Conservation (phyloP, 2,888 invertebrate species). For the Liodrosophila aerea region DNA sequence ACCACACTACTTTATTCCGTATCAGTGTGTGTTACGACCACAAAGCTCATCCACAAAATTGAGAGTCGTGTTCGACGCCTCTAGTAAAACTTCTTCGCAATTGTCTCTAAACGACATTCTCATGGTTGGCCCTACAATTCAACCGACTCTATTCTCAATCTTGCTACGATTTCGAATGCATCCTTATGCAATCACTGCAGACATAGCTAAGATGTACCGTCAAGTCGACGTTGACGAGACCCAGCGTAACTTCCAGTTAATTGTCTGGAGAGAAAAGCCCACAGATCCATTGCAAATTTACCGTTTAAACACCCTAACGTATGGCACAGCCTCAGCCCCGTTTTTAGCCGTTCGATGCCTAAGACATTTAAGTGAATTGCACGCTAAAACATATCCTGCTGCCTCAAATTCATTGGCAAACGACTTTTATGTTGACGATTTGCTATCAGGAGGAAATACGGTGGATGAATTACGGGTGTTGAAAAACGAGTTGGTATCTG, state of each 20-base stretch:
- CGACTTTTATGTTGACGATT: slow-evolving; percentile 1
- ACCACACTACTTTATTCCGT: too few relatives aligned
- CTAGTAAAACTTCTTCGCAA: background rate
- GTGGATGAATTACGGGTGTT: background rate
- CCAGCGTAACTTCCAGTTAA: slow-evolving; percentile 10
- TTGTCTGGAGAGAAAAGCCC: slow-evolving; percentile 6
- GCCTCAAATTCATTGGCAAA: background rate
- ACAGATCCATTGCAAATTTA: too few relatives aligned
- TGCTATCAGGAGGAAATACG: background rate
- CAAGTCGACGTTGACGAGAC: slow-evolving; percentile 9
- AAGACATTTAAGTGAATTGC: slow-evolving; percentile 5
- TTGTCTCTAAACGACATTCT: slow-evolving; percentile 20
- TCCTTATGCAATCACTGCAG: background rate
- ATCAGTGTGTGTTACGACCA: background rate
- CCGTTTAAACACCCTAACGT: background rate
- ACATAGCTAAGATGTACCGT: slow-evolving; percentile 20
- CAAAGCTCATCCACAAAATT: slow-evolving; percentile 8
- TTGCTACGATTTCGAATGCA: slow-evolving; percentile 6
- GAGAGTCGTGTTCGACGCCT: slow-evolving; percentile 1
- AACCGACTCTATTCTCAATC: slow-evolving; percentile 4
- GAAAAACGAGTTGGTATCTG: background rate
- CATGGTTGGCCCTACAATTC: slow-evolving; percentile 19
- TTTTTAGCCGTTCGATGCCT: slow-evolving; percentile 7
- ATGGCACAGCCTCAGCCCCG: slow-evolving; percentile 1
- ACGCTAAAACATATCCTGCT: background rate